Conservation (phyloP, 2,113 vertebrate genomes). For the Apaloderma vittatum region DNA sequence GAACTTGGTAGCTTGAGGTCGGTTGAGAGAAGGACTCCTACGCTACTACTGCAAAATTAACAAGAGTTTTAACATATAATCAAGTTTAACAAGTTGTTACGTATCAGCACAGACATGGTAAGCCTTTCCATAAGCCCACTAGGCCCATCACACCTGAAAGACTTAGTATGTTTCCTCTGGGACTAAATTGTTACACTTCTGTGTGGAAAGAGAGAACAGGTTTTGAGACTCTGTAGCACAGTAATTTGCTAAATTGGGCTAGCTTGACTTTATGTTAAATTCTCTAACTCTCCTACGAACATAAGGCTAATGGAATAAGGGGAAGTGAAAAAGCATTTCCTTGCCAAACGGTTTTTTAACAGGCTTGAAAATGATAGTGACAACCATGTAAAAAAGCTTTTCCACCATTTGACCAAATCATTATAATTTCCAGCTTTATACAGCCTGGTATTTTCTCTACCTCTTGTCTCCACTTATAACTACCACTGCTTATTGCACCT, state of each 20-base stretch:
- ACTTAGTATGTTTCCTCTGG: background rate
- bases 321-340: background rate
- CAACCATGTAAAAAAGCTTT: conserved; percentile 1
- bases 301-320: background rate
- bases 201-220: background rate
- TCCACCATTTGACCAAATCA: background rate
- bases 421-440: background rate
- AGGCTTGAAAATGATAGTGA: background rate
- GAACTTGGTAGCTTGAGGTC: background rate
- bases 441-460: background rate
- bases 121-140: background rate
- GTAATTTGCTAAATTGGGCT: background rate
- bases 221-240: background rate
- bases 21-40: background rate
- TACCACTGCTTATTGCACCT: background rate
- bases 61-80: background rate
- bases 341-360: background rate
- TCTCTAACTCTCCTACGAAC: background rate
- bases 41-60: background rate
- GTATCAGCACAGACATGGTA: background rate
- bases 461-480: background rate
- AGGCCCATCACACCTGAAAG: background rate
- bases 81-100: background rate
- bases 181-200: background rate
- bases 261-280: background rate